Base-by-base conservation (phyloP, 1,140 invertebrate genomes). In the Ceratitis capitata region DNA sequence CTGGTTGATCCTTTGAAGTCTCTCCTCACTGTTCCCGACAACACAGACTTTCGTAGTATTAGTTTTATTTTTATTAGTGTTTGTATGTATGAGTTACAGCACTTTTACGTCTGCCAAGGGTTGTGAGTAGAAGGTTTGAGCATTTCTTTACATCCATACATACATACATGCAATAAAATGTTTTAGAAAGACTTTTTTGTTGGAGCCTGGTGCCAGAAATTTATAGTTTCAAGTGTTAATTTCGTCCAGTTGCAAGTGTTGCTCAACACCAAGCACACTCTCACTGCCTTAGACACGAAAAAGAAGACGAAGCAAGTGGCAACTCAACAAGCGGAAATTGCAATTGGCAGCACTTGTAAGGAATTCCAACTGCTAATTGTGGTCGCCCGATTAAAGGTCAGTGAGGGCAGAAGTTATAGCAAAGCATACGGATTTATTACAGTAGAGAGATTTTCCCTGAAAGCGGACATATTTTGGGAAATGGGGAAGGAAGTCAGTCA, bases 221-320 rank as follows among this genome's bases (percentile, higher is more conserved):
- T 42, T 23, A 45, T 42, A 23, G 39, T 26, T 78, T 78, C 19
- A 78, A 78, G 69, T 78, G 69, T 78, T 78, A 78, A 78, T 78
- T 78, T 78, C 69, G 12, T 9, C n/a, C 69, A 78, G 39, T 78
- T 74, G 39, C 69, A 78, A 78, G 69, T 78, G 39, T 78, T 78
- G 69, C n/a, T 56, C 1, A 0, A n/a, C n/a, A n/a, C n/a, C n/a
- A n/a, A n/a, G n/a, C n/a, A n/a, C n/a, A n/a, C n/a, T n/a, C n/a
- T n/a, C n/a, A n/a, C n/a, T n/a, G n/a, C n/a, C n/a, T 2, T n/a
- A 5, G 10, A 56, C n/a, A 56, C 12, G 45, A 23, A 56, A 56
- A 56, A n/a, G 3, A 56, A 53, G 23, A 56, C 5, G 6, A 23
- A 56, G 56, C 16, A 74, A 74, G n/a, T 6, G 42, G n/a, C n/a